These are phyloP conservation scores for Bungarus multicinctus DNA, from an alignment of 2,113 vertebrate genomes.

Conservation along the genomic window DNA sequence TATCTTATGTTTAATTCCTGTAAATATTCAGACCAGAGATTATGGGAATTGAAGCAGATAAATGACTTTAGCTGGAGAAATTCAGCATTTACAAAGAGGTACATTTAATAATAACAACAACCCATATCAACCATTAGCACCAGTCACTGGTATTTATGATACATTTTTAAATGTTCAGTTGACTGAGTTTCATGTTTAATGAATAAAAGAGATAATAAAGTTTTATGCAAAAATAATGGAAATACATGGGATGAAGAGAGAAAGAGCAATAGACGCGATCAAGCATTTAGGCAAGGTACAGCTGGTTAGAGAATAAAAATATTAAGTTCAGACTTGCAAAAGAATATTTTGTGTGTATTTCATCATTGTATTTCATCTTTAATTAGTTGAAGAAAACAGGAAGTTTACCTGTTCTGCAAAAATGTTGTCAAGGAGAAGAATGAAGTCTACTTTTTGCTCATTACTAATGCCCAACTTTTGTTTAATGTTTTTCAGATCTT, in stretches of 20 bases:
- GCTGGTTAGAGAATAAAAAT: neutral
- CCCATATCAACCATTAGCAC: too few species aligned
- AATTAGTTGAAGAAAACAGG: neutral
- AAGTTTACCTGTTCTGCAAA: conserved; percentile 84
- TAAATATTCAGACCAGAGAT: neutral
- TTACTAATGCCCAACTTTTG: conserved; percentile 72
- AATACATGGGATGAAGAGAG: neutral
- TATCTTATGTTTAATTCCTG: neutral
- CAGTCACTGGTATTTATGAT: too few species aligned
- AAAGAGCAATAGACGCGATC: neutral
- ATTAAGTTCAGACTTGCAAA: neutral
- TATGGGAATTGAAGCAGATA: neutral
- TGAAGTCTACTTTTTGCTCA: conserved; percentile 80
- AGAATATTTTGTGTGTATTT: neutral
- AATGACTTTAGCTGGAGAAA: neutral
- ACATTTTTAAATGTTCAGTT: too few species aligned
- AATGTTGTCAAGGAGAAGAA: conserved; percentile 86
- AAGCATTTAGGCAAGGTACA: neutral
- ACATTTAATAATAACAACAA: neutral
- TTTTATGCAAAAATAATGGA: neutral
- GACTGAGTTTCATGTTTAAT: too few species aligned
- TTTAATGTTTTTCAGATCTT: conserved; percentile 84
- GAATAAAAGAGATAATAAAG: neutral
- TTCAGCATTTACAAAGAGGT: neutral
- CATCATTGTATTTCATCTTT: too few species aligned